These are phyloP conservation scores for Epinephelus awoara DNA, from an alignment of 2,797 vertebrate species.

Conservation along the genomic window DNA sequence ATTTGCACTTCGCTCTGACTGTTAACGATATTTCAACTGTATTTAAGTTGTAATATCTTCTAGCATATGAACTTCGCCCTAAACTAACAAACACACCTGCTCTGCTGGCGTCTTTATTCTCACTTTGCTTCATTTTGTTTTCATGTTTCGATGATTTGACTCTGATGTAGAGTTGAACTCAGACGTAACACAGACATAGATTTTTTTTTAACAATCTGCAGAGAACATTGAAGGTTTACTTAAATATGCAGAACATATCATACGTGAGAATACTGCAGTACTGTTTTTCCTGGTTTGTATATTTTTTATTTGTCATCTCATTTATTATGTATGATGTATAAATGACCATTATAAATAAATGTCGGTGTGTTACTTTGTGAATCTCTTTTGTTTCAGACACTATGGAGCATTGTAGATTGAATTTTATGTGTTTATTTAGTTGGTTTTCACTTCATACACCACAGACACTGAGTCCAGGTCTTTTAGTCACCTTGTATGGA, in stretches of 20 bases:
- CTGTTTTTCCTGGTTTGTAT: constrained; percentile 43
- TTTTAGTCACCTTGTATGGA: too few species aligned
- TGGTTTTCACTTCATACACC: too few species aligned
- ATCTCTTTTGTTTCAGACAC: constrained; percentile 1
- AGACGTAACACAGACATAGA: not conserved
- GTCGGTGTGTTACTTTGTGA: constrained; percentile 10
- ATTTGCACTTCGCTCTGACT: constrained; percentile 76
- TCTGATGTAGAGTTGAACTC: constrained; percentile 8
- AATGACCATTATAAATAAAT: constrained; percentile 54
- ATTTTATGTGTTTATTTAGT: not conserved
- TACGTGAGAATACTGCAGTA: constrained; percentile 20
- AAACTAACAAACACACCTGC: not conserved
- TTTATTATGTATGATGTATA: constrained; percentile 38
- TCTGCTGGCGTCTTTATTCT: not conserved
- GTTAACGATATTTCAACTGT: constrained; percentile 61
- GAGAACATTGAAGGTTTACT: constrained; percentile 36
- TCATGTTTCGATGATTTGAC: not conserved
- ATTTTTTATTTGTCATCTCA: constrained; percentile 37
- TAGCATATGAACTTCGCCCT: not conserved
- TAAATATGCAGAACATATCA: constrained; percentile 45
- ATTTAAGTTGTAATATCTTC: constrained; percentile 29
- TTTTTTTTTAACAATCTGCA: constrained; percentile 10
- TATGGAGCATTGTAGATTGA: not conserved
- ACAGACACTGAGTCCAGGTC: too few species aligned
- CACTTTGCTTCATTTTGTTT: not conserved